phyloP scores from a whole-genome alignment of 2,888 invertebrate species.

The Nomada fucata region DNA sequence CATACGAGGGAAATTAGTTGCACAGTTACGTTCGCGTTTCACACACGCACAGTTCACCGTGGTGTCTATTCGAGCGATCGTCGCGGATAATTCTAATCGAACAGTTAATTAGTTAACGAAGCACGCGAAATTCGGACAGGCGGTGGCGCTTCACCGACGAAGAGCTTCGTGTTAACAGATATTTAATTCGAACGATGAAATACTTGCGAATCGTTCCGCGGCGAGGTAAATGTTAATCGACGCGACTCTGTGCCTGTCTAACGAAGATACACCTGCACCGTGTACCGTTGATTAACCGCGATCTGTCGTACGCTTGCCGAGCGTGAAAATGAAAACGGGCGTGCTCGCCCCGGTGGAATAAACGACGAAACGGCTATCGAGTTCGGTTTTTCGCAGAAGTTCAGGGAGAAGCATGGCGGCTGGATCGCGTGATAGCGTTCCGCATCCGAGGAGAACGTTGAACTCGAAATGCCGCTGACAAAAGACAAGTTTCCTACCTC shows the following conservation, averaged over 20 bases:
- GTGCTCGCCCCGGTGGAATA: not conserved
- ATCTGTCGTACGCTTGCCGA: not conserved
- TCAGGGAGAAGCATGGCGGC: slow-evolving; percentile 20
- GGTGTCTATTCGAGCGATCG: no score
- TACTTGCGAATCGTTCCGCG: no score
- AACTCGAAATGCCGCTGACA: slow-evolving; percentile 79
- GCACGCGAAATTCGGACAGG: not conserved
- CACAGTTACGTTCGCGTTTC: no score
- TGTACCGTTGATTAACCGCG: not conserved
- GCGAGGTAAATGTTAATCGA: no score
- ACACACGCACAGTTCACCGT: no score
- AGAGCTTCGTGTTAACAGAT: not conserved
- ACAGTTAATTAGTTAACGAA: no score
- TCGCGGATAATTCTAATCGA: no score
- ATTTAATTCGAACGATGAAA: no score
- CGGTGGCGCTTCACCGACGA: not conserved
- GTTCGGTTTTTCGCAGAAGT: slow-evolving; percentile 31
- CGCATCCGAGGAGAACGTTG: slow-evolving; percentile 81
- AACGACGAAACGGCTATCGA: slow-evolving; percentile 32
- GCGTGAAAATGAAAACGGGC: slow-evolving; percentile 18
- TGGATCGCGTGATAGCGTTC: slow-evolving; percentile 68
- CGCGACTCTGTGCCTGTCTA: no score
- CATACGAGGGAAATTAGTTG: no score
- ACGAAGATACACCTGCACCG: not conserved
- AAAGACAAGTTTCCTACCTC: slow-evolving; percentile 57